Base-by-base conservation (phyloP, 2,113 vertebrate species). In the Brachypodius melanocephalos region DNA sequence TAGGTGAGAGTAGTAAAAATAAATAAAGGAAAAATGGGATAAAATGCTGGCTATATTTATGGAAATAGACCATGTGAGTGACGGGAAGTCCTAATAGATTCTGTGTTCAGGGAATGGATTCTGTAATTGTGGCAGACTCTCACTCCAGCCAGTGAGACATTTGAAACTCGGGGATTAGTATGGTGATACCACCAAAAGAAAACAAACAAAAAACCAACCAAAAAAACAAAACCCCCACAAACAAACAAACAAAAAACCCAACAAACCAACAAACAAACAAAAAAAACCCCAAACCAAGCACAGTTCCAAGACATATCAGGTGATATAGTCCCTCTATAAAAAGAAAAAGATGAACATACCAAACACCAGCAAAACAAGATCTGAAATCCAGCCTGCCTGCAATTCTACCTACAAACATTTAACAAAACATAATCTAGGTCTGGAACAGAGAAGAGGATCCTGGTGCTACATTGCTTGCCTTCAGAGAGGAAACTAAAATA, bases 251-350 rank as follows among this genome's bases (percentile, higher is more conserved):
- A 49, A 36, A 40, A 42, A n/a, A n/a, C n/a, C n/a, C n/a, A n/a
- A n/a, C n/a, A n/a, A 38, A 38, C 38, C 38, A 38, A 38, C 38
- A 38, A n/a, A n/a, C n/a, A n/a, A n/a, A 4, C 3, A 49, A 36
- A 40, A 42, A n/a, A n/a, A n/a, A n/a, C n/a, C n/a, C n/a, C n/a
- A n/a, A 22, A 10, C 4, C 1, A 54, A 76, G 17, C 0, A 1
- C 10, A 42, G 29, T 34, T 68, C 26, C 59, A 57, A 55, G 72
- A 83, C 5, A n/a, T 29, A 28, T 22, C 20, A 43, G 32, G 32
- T 49, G 43, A 79, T 38, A 68, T 1, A 77, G 15, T 62, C 13
- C 12, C 22, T 29, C 36, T 52, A 28, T 1, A 71, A 58, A 57
- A 5, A 74, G 43, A 63, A 72, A 72, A 59, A 55, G 2, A 81